phyloP scores from a whole-genome alignment of 2,888 invertebrate genomes.

The Oxyteleia sp. region DNA sequence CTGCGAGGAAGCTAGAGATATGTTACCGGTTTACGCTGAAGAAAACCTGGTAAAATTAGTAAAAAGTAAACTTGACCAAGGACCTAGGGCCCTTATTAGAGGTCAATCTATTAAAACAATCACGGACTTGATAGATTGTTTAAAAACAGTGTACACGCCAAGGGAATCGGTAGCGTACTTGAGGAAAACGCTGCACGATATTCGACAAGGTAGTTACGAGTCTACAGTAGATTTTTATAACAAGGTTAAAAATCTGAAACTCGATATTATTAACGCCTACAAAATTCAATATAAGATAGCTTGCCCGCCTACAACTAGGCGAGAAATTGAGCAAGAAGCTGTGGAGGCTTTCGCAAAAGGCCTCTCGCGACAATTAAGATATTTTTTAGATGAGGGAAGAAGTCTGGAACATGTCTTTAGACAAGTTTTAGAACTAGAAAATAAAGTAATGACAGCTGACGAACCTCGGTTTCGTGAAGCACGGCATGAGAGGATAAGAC shows the following conservation, averaged over 20 bases:
- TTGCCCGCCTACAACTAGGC: background rate
- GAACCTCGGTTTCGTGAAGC: background rate
- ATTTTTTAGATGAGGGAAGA: slow-evolving; percentile 6
- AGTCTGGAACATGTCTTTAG: slow-evolving; percentile 9
- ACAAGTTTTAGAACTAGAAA: slow-evolving; percentile 25
- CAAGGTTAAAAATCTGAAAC: slow-evolving; percentile 6
- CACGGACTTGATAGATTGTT: slow-evolving; percentile 1
- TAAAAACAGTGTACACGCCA: slow-evolving; percentile 19
- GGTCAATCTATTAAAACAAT: background rate
- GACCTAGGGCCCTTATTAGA: background rate
- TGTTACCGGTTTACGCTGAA: slow-evolving; percentile 27
- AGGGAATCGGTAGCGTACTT: slow-evolving; percentile 1
- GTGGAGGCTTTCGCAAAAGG: slow-evolving; percentile 32
- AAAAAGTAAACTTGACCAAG: background rate
- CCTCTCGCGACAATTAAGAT: background rate
- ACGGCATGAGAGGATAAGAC: background rate
- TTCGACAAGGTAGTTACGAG: slow-evolving; percentile 5
- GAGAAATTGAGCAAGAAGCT: slow-evolving; percentile 21
- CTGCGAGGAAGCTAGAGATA: slow-evolving; percentile 54
- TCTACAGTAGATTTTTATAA: slow-evolving; percentile 35
- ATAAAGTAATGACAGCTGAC: slow-evolving; percentile 5
- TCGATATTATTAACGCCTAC: slow-evolving; percentile 25
- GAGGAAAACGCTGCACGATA: slow-evolving; percentile 13
- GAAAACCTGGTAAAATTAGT: slow-evolving; percentile 48
- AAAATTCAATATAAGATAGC: slow-evolving; percentile 16